Percentiles rank a stretch among this genome's conserved stretches.
phyloP scores from a whole-genome alignment of 1,140 invertebrate genomes.

The Pogonognathellus flavescens region DNA sequence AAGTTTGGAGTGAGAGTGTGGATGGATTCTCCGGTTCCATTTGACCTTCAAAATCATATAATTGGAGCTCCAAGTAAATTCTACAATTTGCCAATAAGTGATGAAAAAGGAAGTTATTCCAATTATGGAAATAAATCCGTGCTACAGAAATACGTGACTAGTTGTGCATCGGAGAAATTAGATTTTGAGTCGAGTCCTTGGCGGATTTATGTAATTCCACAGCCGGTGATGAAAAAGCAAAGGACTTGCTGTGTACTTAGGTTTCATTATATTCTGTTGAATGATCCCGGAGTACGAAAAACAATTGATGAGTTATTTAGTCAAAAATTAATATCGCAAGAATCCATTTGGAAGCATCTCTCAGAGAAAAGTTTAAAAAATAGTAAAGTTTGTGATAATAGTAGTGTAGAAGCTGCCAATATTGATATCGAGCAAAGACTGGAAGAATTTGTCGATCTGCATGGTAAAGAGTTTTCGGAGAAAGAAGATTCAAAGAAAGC shows the following conservation, averaged over 20 bases:
- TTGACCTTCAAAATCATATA: conserved; percentile 14
- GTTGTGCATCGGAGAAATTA: conserved; percentile 8
- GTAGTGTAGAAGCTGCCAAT: not conserved
- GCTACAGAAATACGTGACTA: conserved; percentile 36
- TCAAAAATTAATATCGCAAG: not conserved
- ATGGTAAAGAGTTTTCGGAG: not conserved
- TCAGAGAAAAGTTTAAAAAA: not conserved
- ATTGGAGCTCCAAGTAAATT: not conserved
- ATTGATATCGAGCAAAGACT: not conserved
- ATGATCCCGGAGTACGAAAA: not conserved
- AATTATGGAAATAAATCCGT: conserved; percentile 1
- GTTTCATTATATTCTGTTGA: conserved; percentile 24
- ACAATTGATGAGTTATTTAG: conserved; percentile 9
- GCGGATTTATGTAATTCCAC: conserved; percentile 25
- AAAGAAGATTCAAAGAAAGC: not conserved
- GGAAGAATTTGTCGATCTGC: not conserved
- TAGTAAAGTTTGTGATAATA: not conserved
- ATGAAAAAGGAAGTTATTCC: not conserved
- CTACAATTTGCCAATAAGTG: conserved; percentile 17
- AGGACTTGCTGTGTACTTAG: conserved; percentile 29
- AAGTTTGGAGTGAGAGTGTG: not conserved
- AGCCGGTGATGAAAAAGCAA: not conserved
- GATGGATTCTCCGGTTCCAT: not conserved
- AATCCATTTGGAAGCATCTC: not conserved
- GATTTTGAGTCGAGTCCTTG: not conserved